A percentile compares a stretch with the other conserved stretches of the same genome.
phyloP scores from a whole-genome alignment of 2,113 vertebrate species.

The Mystacornis crossleyi region DNA sequence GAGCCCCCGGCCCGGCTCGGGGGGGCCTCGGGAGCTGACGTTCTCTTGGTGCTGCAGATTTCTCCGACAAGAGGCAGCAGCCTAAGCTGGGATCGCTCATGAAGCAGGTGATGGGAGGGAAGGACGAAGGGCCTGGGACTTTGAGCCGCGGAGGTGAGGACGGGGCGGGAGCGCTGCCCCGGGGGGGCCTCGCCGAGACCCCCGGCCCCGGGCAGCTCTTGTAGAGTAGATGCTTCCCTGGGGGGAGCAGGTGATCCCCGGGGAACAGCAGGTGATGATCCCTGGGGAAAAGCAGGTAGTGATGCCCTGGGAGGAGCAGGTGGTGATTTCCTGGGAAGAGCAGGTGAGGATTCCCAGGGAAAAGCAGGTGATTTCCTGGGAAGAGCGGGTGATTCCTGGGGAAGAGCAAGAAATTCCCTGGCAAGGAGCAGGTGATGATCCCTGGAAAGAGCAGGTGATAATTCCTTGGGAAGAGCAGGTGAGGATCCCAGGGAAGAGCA shows the following conservation, averaged over 20 bases:
- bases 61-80: constrained; percentile 87
- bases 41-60: constrained; percentile 81
- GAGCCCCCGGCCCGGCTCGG: background rate
- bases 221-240: background rate
- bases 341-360: background rate
- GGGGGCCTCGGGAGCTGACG: background rate
- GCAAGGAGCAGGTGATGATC: background rate
- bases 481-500: background rate
- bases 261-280: background rate
- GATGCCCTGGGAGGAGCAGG: background rate
- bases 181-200: background rate
- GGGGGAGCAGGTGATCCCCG: background rate
- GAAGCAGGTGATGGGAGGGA: constrained; percentile 91
- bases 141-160: constrained; percentile 84
- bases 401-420: too few species aligned
- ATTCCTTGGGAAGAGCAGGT: background rate
- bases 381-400: too few species aligned
- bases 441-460: background rate
- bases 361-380: background rate
- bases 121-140: constrained; percentile 80
- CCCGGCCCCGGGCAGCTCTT: background rate
- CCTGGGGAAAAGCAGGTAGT: background rate
- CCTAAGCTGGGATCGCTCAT: constrained; percentile 90
- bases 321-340: background rate
- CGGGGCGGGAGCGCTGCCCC: background rate